Evolutionary conservation across 2,888 invertebrate genomes (phyloP).

Genomic region (Xanthorhoe spadicearia): DNA sequence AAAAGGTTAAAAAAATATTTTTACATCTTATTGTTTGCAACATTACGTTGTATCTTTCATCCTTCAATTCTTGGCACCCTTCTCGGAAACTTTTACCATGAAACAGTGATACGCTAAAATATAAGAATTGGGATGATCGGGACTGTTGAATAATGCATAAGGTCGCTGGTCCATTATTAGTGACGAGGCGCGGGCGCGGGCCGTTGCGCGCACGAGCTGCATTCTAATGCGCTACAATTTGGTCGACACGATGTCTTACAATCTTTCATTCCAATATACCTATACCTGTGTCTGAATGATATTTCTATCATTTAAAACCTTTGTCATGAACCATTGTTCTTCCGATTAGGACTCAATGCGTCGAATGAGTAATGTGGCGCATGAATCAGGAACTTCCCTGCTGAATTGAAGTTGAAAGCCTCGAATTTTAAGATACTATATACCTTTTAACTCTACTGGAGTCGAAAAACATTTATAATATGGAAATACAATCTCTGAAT

Average conservation of each 20-base stretch:
- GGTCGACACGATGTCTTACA: constrained; percentile 63
- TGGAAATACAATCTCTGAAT: constrained; percentile 42
- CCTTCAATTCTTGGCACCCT: constrained; percentile 22
- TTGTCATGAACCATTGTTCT: constrained; percentile 50
- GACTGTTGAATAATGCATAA: constrained; percentile 77
- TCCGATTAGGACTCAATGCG: constrained; percentile 48
- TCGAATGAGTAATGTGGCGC: constrained; percentile 29
- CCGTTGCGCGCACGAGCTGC: constrained; percentile 75
- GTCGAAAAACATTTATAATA: constrained; percentile 22
- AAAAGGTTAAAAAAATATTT: neutral
- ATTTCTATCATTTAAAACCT: constrained; percentile 54
- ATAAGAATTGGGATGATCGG: constrained; percentile 65
- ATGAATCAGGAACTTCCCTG: neutral
- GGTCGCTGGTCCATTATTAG: constrained; percentile 71
- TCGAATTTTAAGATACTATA: too few relatives aligned
- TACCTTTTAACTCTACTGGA: constrained; percentile 11
- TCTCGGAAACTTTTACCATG: constrained; percentile 39
- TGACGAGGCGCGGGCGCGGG: constrained; percentile 67
- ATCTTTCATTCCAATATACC: constrained; percentile 62
- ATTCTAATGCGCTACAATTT: constrained; percentile 74
- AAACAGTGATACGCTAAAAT: constrained; percentile 50
- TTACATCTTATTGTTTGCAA: neutral
- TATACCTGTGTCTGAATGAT: constrained; percentile 56
- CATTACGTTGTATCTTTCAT: neutral
- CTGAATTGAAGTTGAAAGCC: neutral